These are phyloP conservation scores for Apis laboriosa DNA, from an alignment of 1,140 invertebrate species.

Conservation along the genomic window DNA sequence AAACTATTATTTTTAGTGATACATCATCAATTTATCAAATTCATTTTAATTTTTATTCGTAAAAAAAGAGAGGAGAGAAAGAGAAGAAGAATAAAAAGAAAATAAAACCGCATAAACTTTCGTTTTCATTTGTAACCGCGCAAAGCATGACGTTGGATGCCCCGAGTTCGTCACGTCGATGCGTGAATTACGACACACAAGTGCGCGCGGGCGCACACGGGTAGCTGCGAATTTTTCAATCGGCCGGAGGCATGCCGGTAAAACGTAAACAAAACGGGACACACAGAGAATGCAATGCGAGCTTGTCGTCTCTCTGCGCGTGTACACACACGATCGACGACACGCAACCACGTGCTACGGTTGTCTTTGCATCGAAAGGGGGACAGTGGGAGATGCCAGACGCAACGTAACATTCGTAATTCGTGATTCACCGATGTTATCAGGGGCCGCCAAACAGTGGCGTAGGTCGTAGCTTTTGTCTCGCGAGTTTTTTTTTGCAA, in stretches of 20 bases:
- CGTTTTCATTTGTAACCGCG: conserved; percentile 2
- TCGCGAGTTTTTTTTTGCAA: not conserved
- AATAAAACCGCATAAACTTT: not conserved
- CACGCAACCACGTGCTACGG: conserved; percentile 54
- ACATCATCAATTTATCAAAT: not conserved
- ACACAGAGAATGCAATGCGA: conserved; percentile 40
- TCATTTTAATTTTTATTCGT: not conserved
- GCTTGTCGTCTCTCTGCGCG: conserved; percentile 30
- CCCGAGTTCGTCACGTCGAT: not conserved
- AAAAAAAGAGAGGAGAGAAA: not conserved
- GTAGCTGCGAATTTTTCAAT: conserved; percentile 56
- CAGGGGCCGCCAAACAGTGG: conserved; percentile 32
- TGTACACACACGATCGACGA: conserved; percentile 19
- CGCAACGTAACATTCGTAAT: conserved; percentile 61
- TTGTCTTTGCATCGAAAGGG: conserved; percentile 48
- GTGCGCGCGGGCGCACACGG: not conserved
- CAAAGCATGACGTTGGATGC: not conserved
- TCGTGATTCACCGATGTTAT: conserved; percentile 61
- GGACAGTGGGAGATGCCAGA: conserved; percentile 45
- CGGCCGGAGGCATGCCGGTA: conserved; percentile 41
- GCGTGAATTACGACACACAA: conserved; percentile 30
- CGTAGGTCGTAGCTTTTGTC: conserved; percentile 26
- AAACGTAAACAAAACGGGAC: conserved; percentile 73
- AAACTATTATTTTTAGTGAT: not conserved
- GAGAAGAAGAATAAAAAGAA: not conserved